phyloP scores from a whole-genome alignment of 2,113 vertebrate species.

The Paradoxurus hermaphroditus region DNA sequence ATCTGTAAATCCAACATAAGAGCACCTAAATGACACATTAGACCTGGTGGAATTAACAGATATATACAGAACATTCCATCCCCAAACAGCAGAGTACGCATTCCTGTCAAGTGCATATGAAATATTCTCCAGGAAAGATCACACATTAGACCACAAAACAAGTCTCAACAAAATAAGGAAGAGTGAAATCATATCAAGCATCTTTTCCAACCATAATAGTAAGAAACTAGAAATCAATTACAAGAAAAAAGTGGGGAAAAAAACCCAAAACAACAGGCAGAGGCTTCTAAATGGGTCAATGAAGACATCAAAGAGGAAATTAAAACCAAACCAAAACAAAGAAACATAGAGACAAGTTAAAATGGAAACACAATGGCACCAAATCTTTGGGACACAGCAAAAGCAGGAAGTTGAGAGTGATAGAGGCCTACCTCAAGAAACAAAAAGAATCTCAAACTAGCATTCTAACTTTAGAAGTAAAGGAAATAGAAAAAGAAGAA shows the following conservation, averaged over 20 bases:
- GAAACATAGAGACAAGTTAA: background rate
- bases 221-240: background rate
- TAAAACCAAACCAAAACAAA: too few species aligned
- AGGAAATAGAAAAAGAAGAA: background rate
- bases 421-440: too few species aligned
- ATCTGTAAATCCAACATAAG: background rate
- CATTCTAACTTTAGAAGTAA: background rate
- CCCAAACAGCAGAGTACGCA: too few species aligned
- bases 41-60: background rate
- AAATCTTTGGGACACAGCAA: background rate
- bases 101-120: too few species aligned
- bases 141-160: too few species aligned
- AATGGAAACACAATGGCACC: background rate
- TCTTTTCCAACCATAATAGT: background rate
- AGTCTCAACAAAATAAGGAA: too few species aligned
- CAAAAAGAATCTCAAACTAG: background rate
- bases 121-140: too few species aligned
- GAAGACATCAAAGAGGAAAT: background rate
- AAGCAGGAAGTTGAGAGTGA: background rate
- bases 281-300: background rate
- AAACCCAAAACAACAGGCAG: background rate
- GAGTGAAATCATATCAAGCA: background rate
- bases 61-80: background rate
- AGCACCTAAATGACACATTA: background rate
- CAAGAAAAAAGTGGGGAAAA: background rate